These are phyloP conservation scores for Julus scanicus DNA, from an alignment of 2,888 invertebrate genomes.

Conservation along the genomic window DNA sequence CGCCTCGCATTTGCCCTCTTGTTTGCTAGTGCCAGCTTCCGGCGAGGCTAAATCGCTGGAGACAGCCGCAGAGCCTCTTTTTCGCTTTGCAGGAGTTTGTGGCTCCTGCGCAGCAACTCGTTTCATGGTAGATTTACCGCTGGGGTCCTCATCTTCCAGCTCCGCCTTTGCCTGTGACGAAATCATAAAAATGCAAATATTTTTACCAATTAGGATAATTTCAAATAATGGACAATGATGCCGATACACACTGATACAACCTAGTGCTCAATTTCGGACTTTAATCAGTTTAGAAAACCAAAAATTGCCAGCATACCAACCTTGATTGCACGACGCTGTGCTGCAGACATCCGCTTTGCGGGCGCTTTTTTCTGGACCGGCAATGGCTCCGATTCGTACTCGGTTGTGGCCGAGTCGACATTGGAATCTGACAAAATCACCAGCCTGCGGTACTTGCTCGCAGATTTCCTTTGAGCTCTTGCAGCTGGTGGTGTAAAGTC, in stretches of 20 bases:
- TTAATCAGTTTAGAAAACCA: no score
- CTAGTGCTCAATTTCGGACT: no score
- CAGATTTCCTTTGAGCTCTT: background rate
- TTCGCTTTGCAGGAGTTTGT: background rate
- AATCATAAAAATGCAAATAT: background rate
- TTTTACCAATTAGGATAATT: background rate
- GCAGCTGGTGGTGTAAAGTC: background rate
- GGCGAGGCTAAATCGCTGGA: background rate
- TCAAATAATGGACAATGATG: no score
- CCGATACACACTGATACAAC: no score
- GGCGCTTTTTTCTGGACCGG: background rate
- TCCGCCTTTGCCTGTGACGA: background rate
- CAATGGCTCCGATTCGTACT: background rate
- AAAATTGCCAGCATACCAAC: background rate
- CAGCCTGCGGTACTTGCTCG: background rate
- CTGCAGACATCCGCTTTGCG: background rate
- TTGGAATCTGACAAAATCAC: background rate
- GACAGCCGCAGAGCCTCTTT: background rate
- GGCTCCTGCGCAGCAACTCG: background rate
- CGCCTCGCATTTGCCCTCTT: background rate
- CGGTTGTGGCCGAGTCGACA: background rate
- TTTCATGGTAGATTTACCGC: background rate
- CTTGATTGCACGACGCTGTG: background rate
- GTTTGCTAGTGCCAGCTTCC: background rate
- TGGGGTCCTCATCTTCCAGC: background rate